These are phyloP conservation scores for Nannoperca australis DNA, from an alignment of 2,797 vertebrate genomes.

Conservation along the genomic window DNA sequence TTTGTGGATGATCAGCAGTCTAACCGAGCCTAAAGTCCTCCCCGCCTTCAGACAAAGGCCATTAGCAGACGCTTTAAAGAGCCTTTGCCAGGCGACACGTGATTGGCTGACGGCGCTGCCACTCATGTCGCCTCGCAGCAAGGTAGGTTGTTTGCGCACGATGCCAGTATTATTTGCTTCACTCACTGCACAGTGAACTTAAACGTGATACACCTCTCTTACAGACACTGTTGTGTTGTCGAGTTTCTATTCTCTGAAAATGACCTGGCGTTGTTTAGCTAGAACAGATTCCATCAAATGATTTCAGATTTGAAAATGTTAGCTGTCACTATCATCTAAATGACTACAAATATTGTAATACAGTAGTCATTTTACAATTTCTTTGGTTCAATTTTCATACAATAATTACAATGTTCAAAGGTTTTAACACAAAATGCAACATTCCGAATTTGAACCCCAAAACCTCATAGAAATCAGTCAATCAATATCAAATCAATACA, in stretches of 20 bases:
- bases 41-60: conserved; percentile 81
- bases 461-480: background rate
- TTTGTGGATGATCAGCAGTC: conserved; percentile 86
- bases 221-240: background rate
- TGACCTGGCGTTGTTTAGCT: background rate
- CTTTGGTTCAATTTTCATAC: background rate
- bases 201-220: conserved; percentile 40
- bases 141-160: conserved; percentile 82
- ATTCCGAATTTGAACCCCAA: background rate
- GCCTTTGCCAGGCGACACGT: conserved; percentile 30
- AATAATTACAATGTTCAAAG: background rate
- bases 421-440: background rate
- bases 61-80: conserved; percentile 86
- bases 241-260: background rate
- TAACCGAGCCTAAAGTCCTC: conserved; percentile 65
- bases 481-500: background rate
- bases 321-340: background rate
- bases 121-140: conserved; percentile 67
- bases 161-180: conserved; percentile 69
- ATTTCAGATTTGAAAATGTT: conserved; percentile 9
- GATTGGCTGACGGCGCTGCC: conserved; percentile 80
- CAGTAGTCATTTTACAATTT: background rate
- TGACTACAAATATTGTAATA: conserved; percentile 22
- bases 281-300: background rate
- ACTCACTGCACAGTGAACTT: conserved; percentile 73